Evolutionary conservation across 2,888 invertebrate species (phyloP), one percentile per base, ranked within the genome.

Genomic region (Dasysyrphus tricinctus): DNA sequence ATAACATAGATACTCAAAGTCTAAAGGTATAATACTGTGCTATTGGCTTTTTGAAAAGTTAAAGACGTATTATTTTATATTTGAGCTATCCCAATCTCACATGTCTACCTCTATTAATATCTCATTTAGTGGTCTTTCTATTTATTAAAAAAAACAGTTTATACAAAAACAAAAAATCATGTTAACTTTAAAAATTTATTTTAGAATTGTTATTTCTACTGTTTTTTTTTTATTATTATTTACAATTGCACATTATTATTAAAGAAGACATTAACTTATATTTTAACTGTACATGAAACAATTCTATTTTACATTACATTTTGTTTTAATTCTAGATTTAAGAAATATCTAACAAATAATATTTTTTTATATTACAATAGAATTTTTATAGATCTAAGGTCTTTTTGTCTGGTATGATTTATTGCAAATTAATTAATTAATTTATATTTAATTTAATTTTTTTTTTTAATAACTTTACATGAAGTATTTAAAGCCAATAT

Each of bases 171-270:
- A 6, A 32, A 32, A 32, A 32, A 34, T 24, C 19, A 16, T n/a
- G 1, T 24, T 51, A 37, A 24, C 51, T 32, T 72, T 63, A 63
- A 76, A 80, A 80, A 69, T 80, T 32, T 32, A 80, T 80, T 80
- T 77, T 69, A 63, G 56, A 47, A 24, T 5, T 14, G 1, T 69
- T 16, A 44, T 16, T 70, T 80, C 54, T 73, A 57, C 24, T n/a
- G 24, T 0, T 37, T 24, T 44, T 56, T 63, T 0, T 37, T 24
- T 44, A 49, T 63, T 78, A 54, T 67, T 32, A 79, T 86, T 86
- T 86, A 86, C 86, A 86, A 86, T 86, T 86, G 86, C 86, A 86
- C 86, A 80, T 80, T 39, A 44, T 2, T 56, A 81, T 56, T 76
- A 61, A 47, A 44, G 70, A 47, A 56, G 56, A 78, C 39, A 69